Percentiles rank a stretch among this genome's conserved stretches.
Conservation (phyloP, 2,888 invertebrate species). For the Dendrolimus houi region DNA sequence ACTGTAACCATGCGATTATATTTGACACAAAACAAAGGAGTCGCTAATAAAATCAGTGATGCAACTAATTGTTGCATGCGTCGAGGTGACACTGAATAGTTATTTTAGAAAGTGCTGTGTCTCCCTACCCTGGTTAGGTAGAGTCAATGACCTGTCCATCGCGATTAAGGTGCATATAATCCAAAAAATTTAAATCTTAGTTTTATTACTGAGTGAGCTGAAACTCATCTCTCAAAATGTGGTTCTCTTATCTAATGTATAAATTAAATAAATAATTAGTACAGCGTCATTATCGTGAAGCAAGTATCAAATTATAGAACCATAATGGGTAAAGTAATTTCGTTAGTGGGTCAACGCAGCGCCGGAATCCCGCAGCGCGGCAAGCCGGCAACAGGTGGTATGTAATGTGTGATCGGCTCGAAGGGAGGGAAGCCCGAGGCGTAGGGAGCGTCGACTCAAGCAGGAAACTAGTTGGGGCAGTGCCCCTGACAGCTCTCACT, state of each 20-base stretch:
- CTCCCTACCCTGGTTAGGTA: slow-evolving; percentile 39
- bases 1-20: not conserved
- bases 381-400: slow-evolving; percentile 33
- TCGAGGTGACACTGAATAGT: slow-evolving; percentile 64
- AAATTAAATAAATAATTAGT: slow-evolving; percentile 32
- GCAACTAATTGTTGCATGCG: slow-evolving; percentile 55
- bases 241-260: slow-evolving; percentile 5
- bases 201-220: slow-evolving; percentile 3
- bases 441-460: slow-evolving; percentile 18
- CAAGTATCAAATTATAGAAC: slow-evolving; percentile 22
- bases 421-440: slow-evolving; percentile 13
- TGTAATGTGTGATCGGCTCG: slow-evolving; percentile 14
- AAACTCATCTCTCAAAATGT: slow-evolving; percentile 4
- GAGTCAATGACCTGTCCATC: slow-evolving; percentile 50
- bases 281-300: slow-evolving; percentile 18
- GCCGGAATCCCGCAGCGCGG: slow-evolving; percentile 18
- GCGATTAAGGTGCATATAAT: slow-evolving; percentile 14
- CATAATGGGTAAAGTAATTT: slow-evolving; percentile 47
- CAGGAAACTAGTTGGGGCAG: slow-evolving; percentile 53
- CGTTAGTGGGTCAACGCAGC: slow-evolving; percentile 55
- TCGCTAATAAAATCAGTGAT: slow-evolving; percentile 42
- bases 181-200: slow-evolving; percentile 6
- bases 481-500: slow-evolving; percentile 63
- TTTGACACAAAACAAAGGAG: slow-evolving; percentile 18
- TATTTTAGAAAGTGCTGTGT: slow-evolving; percentile 67